Percentiles rank a stretch among this genome's conserved stretches.
Evolutionary conservation across 2,113 vertebrate genomes (phyloP).

Genomic region (Aldabrachelys gigantea): DNA sequence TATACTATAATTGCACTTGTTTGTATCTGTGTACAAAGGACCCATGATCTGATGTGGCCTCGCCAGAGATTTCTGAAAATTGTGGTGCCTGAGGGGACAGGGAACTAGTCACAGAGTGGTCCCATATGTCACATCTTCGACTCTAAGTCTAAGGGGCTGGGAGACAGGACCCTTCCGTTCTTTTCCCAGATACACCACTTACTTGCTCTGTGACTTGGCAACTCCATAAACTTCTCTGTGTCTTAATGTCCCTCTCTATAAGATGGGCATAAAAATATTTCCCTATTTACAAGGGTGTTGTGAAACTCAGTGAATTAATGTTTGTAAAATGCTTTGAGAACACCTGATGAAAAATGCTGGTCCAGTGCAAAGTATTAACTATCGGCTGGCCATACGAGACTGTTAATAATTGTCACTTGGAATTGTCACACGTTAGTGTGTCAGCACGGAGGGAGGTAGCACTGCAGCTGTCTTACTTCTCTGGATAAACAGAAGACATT

Average conservation of each 20-base stretch:
- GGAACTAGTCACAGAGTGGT: neutral
- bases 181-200: rapidly evolving
- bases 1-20: neutral
- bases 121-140: rapidly evolving
- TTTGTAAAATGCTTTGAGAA: neutral
- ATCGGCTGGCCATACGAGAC: neutral
- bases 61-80: neutral
- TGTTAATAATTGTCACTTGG: rapidly evolving
- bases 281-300: rapidly evolving
- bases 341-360: neutral
- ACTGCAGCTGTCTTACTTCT: neutral
- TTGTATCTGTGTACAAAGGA: neutral
- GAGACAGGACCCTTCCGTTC: neutral
- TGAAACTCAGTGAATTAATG: neutral
- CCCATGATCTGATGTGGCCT: neutral
- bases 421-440: neutral
- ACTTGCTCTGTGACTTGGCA: rapidly evolving
- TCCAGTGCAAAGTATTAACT: neutral
- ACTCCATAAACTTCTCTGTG: rapidly evolving
- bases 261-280: rapidly evolving
- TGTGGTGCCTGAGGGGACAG: rapidly evolving
- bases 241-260: rapidly evolving
- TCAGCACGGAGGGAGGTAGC: neutral
- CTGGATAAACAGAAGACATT: neutral
- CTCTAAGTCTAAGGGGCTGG: neutral